Evolutionary conservation across 2,113 vertebrate species (phyloP).

Genomic region (Nycticorax nycticorax): DNA sequence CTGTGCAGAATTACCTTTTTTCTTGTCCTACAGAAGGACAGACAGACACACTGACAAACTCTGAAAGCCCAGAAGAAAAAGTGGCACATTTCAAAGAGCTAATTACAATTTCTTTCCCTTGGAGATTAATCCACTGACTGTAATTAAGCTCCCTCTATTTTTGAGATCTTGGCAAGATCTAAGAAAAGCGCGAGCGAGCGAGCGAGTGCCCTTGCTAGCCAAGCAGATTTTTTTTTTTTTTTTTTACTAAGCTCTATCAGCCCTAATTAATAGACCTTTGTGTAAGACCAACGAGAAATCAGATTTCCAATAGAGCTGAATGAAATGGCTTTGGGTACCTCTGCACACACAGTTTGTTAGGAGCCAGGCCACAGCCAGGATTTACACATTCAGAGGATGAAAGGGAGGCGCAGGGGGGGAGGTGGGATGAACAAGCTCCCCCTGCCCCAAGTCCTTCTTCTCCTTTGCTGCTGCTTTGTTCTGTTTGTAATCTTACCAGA

Average conservation of each 20-base stretch:
- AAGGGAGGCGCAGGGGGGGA: neutral
- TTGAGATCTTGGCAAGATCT: constrained; percentile 83
- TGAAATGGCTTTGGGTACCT: constrained; percentile 72
- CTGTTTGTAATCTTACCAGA: constrained; percentile 62
- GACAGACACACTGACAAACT: constrained; percentile 73
- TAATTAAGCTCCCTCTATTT: constrained; percentile 80
- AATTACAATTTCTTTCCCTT: constrained; percentile 80
- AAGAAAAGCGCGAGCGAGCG: constrained; percentile 69
- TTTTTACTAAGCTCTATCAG: constrained; percentile 71
- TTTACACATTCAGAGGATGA: constrained; percentile 33
- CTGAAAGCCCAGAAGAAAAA: constrained; percentile 74
- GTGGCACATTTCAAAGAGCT: constrained; percentile 78
- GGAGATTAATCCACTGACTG: constrained; percentile 80
- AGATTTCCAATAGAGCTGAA: constrained; percentile 75
- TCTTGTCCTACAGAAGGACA: constrained; percentile 70
- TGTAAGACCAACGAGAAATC: constrained; percentile 76
- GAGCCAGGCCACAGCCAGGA: constrained; percentile 12
- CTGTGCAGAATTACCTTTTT: constrained; percentile 67
- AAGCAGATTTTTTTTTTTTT: constrained; percentile 80
- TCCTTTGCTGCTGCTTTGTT: constrained; percentile 46
- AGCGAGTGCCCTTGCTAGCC: constrained; percentile 71
- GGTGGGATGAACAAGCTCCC: neutral
- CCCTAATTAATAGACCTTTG: constrained; percentile 82
- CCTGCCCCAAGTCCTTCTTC: neutral
- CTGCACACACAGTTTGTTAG: constrained; percentile 50